Evolutionary conservation across 2,797 vertebrate genomes (phyloP).

Genomic region (Phoebastria nigripes): DNA sequence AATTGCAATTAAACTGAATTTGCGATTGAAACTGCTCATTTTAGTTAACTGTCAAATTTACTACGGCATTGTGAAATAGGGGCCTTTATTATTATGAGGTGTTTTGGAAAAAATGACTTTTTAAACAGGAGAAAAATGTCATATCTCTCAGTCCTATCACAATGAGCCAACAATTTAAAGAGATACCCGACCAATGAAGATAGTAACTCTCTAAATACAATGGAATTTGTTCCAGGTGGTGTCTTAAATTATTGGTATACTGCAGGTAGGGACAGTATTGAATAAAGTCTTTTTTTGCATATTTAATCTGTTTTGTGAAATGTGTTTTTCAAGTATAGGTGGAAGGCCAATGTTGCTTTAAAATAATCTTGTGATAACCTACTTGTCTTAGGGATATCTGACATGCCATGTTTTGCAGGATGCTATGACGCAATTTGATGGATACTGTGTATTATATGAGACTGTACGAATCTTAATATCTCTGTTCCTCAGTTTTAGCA

Average conservation of each 20-base stretch:
- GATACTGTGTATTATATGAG: conserved; percentile 33
- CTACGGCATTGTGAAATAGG: conserved; percentile 3
- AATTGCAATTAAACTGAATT: conserved; percentile 67
- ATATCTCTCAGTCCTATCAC: neutral
- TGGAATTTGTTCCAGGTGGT: neutral
- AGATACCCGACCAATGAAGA: neutral
- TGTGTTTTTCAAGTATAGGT: neutral
- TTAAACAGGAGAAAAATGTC: neutral
- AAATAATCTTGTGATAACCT: conserved; percentile 4
- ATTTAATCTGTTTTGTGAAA: neutral
- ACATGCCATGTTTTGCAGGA: neutral
- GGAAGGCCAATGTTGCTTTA: neutral
- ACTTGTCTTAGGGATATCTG: neutral
- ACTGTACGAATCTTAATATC: conserved; percentile 45
- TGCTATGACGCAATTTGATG: conserved; percentile 27
- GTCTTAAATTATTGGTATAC: neutral
- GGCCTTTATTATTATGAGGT: conserved; percentile 41
- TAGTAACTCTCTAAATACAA: neutral
- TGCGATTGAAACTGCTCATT: conserved; percentile 59
- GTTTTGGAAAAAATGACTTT: conserved; percentile 29
- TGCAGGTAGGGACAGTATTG: neutral
- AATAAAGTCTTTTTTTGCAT: neutral
- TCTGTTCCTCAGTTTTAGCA: conserved; percentile 59
- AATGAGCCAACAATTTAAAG: neutral
- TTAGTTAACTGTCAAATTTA: conserved; percentile 66